phyloP scores from a whole-genome alignment of 92 coral and sea anemone species.

The Palythoa caribaeorum region DNA sequence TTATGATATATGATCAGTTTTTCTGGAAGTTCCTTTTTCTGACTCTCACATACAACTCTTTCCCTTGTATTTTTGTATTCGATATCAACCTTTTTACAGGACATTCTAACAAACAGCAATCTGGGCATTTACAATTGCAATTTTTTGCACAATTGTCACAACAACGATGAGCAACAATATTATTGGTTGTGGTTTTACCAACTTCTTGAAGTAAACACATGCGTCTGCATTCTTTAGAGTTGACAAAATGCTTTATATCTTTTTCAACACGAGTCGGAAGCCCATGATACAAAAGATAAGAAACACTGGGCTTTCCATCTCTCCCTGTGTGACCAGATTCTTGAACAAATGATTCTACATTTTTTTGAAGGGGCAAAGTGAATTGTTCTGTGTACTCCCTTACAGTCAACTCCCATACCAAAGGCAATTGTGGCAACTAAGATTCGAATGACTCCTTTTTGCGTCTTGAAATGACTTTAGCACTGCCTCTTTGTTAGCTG shows the following conservation, averaged over 20 bases:
- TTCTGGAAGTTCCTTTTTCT: too few species aligned
- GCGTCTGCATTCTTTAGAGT: constrained; percentile 43
- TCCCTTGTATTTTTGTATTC: too few species aligned
- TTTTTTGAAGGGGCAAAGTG: constrained; percentile 58
- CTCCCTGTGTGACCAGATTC: constrained; percentile 51
- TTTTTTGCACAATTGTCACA: too few species aligned
- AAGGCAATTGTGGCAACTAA: constrained; percentile 56
- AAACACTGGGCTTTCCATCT: constrained; percentile 45
- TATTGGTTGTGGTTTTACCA: too few species aligned
- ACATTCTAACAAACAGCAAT: too few species aligned
- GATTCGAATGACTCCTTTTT: constrained; percentile 42
- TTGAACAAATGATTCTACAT: constrained; percentile 50
- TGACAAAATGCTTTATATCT: constrained; percentile 44
- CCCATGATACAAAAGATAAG: constrained; percentile 42
- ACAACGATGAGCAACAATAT: too few species aligned
- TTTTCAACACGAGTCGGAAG: constrained; percentile 43
- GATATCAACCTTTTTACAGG: too few species aligned
- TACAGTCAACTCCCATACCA: constrained; percentile 57
- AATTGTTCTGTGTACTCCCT: constrained; percentile 47
- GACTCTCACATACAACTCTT: too few species aligned
- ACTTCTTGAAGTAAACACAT: too few species aligned
- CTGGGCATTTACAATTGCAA: too few species aligned
- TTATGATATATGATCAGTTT: too few species aligned
- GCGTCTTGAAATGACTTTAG: constrained; percentile 41
- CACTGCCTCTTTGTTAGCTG: constrained; percentile 50